Evolutionary conservation across 2,113 vertebrate species (phyloP).

Genomic region (Mormyrus lacerda): DNA sequence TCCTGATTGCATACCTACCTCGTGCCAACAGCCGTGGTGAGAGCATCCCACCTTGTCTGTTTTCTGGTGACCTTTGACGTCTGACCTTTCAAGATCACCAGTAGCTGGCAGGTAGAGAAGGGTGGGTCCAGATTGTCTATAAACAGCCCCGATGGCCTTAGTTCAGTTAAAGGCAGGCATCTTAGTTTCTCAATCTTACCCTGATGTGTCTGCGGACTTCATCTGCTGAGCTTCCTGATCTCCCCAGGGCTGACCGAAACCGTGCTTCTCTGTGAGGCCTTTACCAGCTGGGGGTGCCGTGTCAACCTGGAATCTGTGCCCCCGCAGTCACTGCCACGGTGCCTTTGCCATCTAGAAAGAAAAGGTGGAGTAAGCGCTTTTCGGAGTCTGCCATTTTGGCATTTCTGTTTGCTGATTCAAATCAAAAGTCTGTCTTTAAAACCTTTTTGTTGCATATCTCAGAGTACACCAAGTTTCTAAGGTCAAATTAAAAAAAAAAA

Average conservation of each 20-base stretch:
- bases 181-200: no score
- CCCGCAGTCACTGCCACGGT: background rate
- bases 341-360: background rate
- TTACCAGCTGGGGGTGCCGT: background rate
- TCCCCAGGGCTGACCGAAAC: background rate
- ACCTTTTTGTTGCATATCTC: background rate
- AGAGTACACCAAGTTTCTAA: background rate
- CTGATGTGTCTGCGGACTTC: background rate
- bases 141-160: background rate
- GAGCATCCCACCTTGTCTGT: background rate
- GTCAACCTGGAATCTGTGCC: background rate
- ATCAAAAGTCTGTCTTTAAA: background rate
- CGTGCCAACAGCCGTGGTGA: background rate
- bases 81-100: background rate
- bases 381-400: background rate
- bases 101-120: background rate
- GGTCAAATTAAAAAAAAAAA: slow-evolving; percentile 7
- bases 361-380: background rate
- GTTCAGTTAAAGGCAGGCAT: no score
- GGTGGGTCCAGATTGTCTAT: background rate
- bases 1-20: background rate
- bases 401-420: background rate
- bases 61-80: background rate
- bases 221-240: background rate
- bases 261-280: background rate